Conservation (phyloP, 2,113 vertebrate genomes). For the Tychaedon coryphoeus region DNA sequence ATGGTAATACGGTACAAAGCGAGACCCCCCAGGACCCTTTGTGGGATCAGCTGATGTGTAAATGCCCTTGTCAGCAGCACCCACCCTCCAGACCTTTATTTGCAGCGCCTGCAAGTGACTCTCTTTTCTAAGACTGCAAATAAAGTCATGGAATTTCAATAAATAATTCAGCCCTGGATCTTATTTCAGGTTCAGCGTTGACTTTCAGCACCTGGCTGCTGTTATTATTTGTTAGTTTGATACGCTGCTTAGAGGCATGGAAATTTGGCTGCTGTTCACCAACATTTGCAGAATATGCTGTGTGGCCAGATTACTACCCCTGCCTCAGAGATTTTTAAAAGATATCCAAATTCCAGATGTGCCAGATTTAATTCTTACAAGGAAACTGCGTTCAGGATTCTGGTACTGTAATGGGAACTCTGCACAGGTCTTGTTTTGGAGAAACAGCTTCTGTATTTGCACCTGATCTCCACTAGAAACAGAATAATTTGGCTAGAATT, state of each 20-base stretch:
- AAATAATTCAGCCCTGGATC: constrained; percentile 77
- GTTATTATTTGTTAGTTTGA: constrained; percentile 27
- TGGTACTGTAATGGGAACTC: background rate
- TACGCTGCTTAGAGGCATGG: constrained; percentile 16
- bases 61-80: background rate
- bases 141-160: constrained; percentile 80
- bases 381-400: background rate
- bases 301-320: constrained; percentile 13
- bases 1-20: background rate
- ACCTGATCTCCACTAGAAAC: background rate
- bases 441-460: background rate
- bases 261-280: constrained; percentile 63
- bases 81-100: background rate
- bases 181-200: constrained; percentile 67
- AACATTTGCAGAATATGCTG: constrained; percentile 11
- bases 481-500: constrained; percentile 11
- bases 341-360: constrained; percentile 37
- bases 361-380: background rate
- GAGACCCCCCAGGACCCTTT: background rate
- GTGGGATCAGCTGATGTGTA: background rate
- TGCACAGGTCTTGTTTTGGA: background rate
- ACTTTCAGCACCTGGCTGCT: constrained; percentile 72
- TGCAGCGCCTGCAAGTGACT: background rate
- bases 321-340: constrained; percentile 36
- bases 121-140: constrained; percentile 29